Conservation (phyloP, 2,113 vertebrate genomes). For the Naja naja region DNA sequence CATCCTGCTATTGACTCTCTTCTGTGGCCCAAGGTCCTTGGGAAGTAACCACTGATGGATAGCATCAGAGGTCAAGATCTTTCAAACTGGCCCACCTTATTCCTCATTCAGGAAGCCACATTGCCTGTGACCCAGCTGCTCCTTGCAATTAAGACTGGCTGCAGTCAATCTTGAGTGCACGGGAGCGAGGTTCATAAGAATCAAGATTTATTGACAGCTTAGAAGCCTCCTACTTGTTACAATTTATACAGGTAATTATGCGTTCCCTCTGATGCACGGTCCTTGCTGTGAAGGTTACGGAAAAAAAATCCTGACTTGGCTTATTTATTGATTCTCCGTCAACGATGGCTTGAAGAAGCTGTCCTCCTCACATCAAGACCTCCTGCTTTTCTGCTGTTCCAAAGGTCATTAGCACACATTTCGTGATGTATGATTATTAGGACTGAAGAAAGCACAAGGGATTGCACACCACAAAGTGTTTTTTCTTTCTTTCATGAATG, state of each 20-base stretch:
- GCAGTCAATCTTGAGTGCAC: background rate
- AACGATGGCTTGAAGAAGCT: background rate
- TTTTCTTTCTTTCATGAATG: background rate
- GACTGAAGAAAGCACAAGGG: background rate
- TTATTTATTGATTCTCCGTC: constrained; percentile 14
- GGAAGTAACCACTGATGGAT: background rate
- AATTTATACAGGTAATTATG: constrained; percentile 29
- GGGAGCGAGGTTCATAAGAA: background rate
- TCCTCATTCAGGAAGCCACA: background rate
- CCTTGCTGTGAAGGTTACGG: constrained; percentile 28
- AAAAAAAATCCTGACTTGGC: background rate
- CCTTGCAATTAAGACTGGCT: constrained; percentile 5
- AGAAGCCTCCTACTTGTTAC: constrained; percentile 14
- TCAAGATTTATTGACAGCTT: constrained; percentile 20
- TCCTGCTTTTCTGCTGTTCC: background rate
- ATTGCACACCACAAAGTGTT: background rate
- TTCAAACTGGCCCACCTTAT: background rate
- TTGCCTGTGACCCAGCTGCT: background rate
- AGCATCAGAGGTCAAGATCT: background rate
- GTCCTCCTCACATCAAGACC: background rate
- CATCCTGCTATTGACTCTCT: background rate
- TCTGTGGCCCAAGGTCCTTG: background rate
- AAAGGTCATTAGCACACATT: background rate
- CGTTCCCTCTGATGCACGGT: background rate
- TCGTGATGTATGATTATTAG: background rate